These are phyloP conservation scores for Epizoanthus illoricatus DNA, from an alignment of 92 coral and sea anemone genomes.

Conservation along the genomic window DNA sequence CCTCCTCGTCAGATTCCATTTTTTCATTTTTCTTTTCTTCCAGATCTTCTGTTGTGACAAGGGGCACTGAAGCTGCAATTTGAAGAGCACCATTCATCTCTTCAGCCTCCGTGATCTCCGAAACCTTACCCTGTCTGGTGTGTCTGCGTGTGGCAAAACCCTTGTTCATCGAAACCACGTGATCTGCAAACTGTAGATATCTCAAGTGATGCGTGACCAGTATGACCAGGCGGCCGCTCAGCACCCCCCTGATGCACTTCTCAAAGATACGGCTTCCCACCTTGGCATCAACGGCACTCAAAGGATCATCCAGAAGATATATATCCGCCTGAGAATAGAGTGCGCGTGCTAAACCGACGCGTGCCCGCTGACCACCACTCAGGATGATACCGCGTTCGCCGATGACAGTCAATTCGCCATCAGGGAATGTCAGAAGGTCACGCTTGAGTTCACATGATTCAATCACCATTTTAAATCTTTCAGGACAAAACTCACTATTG, in stretches of 20 bases:
- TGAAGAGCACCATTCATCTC: not conserved
- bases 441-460: no score
- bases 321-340: not conserved
- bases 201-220: not conserved
- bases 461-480: no score
- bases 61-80: no score
- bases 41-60: no score
- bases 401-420: no score
- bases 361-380: no score
- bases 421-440: no score
- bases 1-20: no score
- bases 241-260: not conserved
- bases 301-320: not conserved
- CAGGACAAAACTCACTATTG: no score
- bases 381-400: no score
- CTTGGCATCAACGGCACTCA: not conserved
- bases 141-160: not conserved
- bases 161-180: conserved; percentile 3
- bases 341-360: not conserved
- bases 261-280: not conserved
- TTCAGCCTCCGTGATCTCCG: not conserved
- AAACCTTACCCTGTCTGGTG: not conserved
- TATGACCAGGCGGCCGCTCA: not conserved
- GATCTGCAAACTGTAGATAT: not conserved
- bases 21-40: no score